phyloP scores from a whole-genome alignment of 2,797 vertebrate genomes.

The Tachyglossus aculeatus region DNA sequence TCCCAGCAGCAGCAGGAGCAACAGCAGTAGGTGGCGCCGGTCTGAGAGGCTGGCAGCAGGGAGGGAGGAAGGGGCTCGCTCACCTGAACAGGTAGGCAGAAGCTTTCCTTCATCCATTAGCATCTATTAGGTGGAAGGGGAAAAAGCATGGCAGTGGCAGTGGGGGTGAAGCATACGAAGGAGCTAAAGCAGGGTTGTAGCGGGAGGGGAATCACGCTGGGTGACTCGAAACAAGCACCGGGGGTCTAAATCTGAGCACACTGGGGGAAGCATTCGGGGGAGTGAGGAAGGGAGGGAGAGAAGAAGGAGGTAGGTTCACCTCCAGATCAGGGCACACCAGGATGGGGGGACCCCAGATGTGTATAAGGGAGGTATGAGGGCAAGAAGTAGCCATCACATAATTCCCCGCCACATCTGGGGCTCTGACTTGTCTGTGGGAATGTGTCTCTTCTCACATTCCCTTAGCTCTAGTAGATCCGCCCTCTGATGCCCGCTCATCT shows the following conservation, averaged over 20 bases:
- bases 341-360: not conserved
- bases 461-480: too few species aligned
- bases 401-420: too few species aligned
- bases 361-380: not conserved
- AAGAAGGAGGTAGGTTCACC: too few species aligned
- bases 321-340: not conserved
- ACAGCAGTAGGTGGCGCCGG: constrained; percentile 68
- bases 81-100: constrained; percentile 54
- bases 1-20: constrained; percentile 70
- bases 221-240: not conserved
- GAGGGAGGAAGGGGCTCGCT: constrained; percentile 45
- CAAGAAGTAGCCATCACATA: not conserved
- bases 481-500: too few species aligned
- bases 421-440: too few species aligned
- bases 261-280: not conserved
- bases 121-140: constrained; percentile 54
- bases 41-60: constrained; percentile 33
- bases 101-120: constrained; percentile 55
- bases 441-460: too few species aligned
- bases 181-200: constrained; percentile 58
- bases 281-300: not conserved
- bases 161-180: constrained; percentile 48
- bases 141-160: constrained; percentile 60
- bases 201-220: constrained; percentile 40
- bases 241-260: not conserved